Conservation (phyloP, 1,140 invertebrate genomes). For the Panagrolaimus sp. region DNA sequence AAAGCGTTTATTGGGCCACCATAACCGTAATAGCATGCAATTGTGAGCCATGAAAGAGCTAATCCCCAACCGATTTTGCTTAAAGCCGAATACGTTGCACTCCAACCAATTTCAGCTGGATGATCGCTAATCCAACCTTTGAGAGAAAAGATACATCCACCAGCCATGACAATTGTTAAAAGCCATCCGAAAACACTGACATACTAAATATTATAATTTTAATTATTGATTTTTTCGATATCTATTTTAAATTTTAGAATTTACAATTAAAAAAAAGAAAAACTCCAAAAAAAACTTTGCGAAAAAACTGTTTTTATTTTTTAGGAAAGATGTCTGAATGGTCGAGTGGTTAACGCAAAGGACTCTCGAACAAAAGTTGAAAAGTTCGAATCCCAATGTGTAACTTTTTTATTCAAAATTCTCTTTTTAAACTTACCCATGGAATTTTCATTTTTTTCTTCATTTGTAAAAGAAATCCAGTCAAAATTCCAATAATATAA, state of each 20-base stretch:
- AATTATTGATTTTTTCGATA: neutral
- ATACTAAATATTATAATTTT: neutral
- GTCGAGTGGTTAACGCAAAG: too few species aligned
- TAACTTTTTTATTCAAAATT: neutral
- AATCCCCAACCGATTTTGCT: conserved; percentile 28
- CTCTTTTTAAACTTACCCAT: conserved; percentile 18
- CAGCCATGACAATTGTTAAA: conserved; percentile 10
- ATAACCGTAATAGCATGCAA: conserved; percentile 33
- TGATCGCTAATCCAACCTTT: conserved; percentile 23
- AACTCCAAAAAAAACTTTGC: neutral
- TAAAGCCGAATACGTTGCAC: conserved; percentile 35
- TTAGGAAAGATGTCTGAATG: neutral
- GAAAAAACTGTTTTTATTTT: neutral
- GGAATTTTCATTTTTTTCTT: conserved; percentile 24
- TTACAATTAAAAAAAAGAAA: neutral
- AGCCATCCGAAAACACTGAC: neutral
- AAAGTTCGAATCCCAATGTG: neutral
- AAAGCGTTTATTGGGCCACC: conserved; percentile 30
- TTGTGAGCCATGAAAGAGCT: conserved; percentile 31
- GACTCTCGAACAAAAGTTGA: neutral
- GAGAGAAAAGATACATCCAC: conserved; percentile 24
- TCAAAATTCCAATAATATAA: conserved; percentile 36
- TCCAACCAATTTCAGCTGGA: conserved; percentile 21
- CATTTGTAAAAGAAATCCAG: conserved; percentile 35
- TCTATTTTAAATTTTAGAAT: conserved; percentile 4